Percentiles rank a stretch among this genome's conserved stretches.
These are phyloP conservation scores for Lophotis ruficrista DNA, from an alignment of 2,113 vertebrate species.

Conservation along the genomic window DNA sequence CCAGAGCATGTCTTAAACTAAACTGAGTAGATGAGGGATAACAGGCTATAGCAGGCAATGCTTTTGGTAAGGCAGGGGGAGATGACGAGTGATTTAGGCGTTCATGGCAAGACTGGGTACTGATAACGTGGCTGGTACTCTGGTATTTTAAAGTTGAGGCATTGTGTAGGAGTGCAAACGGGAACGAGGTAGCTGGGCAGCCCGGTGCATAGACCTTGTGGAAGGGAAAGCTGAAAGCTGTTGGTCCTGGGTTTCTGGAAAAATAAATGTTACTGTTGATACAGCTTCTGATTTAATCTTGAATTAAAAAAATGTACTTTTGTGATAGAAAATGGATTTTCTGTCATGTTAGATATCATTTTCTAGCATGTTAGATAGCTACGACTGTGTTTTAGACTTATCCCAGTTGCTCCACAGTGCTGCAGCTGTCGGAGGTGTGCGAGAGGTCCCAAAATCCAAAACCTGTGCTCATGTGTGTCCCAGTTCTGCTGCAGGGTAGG, in stretches of 20 bases:
- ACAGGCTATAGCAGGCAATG: background rate
- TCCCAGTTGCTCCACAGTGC: background rate
- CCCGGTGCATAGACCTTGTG: background rate
- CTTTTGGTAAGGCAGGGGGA: background rate
- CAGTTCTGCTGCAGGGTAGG: background rate
- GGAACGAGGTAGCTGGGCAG: background rate
- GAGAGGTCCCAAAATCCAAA: background rate
- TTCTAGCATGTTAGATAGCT: background rate
- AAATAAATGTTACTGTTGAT: background rate
- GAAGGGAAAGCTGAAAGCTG: background rate
- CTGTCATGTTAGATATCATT: too few relatives aligned
- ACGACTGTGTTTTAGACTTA: background rate
- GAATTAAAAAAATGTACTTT: background rate
- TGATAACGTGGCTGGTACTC: background rate
- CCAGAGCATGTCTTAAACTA: background rate
- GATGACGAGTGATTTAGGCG: background rate
- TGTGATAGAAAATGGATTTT: background rate
- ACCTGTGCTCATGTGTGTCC: fast-evolving
- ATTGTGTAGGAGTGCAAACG: background rate
- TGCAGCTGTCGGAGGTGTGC: background rate
- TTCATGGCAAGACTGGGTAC: background rate
- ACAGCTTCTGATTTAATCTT: background rate
- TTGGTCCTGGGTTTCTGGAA: background rate
- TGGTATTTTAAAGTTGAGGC: background rate
- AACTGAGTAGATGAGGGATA: background rate